These are phyloP conservation scores for Drosophila diplacantha DNA, from an alignment of 2,888 invertebrate genomes.

Conservation along the genomic window DNA sequence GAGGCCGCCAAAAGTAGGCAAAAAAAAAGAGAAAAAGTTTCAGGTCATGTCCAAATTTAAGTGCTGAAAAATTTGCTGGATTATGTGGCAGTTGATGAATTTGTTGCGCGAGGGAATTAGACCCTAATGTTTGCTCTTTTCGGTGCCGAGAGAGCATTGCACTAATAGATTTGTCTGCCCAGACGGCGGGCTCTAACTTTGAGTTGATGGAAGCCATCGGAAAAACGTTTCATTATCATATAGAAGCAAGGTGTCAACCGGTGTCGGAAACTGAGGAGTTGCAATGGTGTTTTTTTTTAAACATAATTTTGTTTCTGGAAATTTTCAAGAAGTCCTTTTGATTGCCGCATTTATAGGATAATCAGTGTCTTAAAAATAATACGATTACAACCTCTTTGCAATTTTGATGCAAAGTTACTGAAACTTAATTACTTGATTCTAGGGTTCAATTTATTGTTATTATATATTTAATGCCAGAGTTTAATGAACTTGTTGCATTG, in stretches of 20 bases:
- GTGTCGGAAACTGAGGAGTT: too few species aligned
- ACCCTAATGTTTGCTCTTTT: conserved; percentile 50
- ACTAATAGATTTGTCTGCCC: conserved; percentile 58
- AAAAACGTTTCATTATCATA: conserved; percentile 39
- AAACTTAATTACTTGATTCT: too few species aligned
- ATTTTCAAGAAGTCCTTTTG: too few species aligned
- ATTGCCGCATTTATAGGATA: too few species aligned
- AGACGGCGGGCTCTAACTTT: conserved; percentile 1
- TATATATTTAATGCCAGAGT: background rate
- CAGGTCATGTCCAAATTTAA: conserved; percentile 66
- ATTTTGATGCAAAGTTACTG: too few species aligned
- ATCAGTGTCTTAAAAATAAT: background rate
- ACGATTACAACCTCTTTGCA: too few species aligned
- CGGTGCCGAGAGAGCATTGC: conserved; percentile 34
- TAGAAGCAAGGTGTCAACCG: background rate
- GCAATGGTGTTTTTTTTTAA: too few species aligned
- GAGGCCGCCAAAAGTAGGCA: conserved; percentile 56
- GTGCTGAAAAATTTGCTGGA: conserved; percentile 68
- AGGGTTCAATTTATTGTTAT: too few species aligned
- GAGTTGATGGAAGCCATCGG: background rate
- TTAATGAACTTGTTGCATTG: background rate
- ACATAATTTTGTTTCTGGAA: too few species aligned
- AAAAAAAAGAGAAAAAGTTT: conserved; percentile 48
- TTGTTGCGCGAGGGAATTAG: conserved; percentile 57
- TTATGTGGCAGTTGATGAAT: conserved; percentile 65